Evolutionary conservation across 2,113 vertebrate genomes (phyloP), one percentile per base, ranked within the genome.

Genomic region (Junco hyemalis): DNA sequence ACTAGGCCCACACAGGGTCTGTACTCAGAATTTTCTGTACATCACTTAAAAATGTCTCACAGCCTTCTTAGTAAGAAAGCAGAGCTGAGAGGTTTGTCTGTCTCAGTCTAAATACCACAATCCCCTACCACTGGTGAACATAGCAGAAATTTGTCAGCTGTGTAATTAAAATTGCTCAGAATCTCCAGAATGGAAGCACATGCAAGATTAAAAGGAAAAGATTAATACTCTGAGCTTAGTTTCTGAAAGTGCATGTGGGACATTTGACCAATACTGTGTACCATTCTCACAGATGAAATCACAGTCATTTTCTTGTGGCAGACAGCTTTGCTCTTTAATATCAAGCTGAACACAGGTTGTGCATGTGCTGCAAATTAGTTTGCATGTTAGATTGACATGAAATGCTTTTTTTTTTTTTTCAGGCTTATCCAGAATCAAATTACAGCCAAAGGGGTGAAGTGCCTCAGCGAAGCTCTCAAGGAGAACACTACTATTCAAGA

Each of bases 361-460:
- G 26, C 26, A 6, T 3, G 11, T 1, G 6, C 86, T 77, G 44
- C 57, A 54, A 50, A 57, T 44, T 12, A 47, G 42, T 66, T 59
- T 54, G n/a, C 22, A 3, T 50, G 26, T 54, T 76, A 26, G 36
- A 74, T 51, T 96, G 74, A 94, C 71, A 48, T 50, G 25, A 70
- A 66, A 23, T 57, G 28, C 38, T 72, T 94, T 84, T 69, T 64
- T 36, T 36, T n/a, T 36, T 36, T 76, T 92, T 94, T 94, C 38
- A 98, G 98, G 98, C 97, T 98, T 54, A 98, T 98, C 77, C 98
- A 98, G 94, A 98, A 98, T 86, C 95, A 86, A 68, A 98, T 98
- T 95, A 98, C 98, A 26, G 96, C 94, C 88, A 94, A 83, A 84
- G 98, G 98, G 38, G 84, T 96, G 42, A 96, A 97, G 60, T 96